Conservation (phyloP, 2,888 invertebrate species). For the Beris chalybata region DNA sequence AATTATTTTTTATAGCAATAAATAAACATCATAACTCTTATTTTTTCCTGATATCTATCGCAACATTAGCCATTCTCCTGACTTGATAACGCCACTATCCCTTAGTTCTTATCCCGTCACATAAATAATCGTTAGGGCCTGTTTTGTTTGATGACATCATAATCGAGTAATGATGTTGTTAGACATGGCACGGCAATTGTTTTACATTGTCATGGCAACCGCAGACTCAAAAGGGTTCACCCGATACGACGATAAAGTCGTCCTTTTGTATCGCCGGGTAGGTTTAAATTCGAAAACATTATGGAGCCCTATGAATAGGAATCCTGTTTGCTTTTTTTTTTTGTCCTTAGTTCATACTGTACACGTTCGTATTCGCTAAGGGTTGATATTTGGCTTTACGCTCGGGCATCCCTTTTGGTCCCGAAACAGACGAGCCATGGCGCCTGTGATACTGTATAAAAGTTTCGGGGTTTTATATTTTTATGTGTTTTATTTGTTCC, state of each 20-base stretch:
- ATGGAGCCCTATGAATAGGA: conserved; percentile 5
- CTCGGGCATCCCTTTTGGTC: no score
- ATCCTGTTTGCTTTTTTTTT: no score
- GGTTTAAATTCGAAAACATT: conserved; percentile 1
- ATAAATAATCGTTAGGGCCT: conserved; percentile 34
- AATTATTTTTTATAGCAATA: no score
- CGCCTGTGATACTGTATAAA: no score
- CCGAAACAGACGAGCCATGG: no score
- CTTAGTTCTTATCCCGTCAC: not conserved
- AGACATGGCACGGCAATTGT: conserved; percentile 30
- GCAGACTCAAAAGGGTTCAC: conserved; percentile 33
- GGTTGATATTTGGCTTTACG: no score
- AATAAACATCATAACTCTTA: no score
- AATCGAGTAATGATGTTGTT: conserved; percentile 34
- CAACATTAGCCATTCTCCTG: no score
- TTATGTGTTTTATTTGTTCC: conserved; percentile 7
- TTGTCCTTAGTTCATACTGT: not conserved
- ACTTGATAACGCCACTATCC: no score
- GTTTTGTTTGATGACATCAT: conserved; percentile 35
- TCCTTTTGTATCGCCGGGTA: conserved; percentile 7
- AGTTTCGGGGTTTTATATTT: no score
- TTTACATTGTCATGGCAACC: conserved; percentile 33
- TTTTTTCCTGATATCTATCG: no score
- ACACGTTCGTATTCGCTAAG: conserved; percentile 4
- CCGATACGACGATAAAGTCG: conserved; percentile 19